phyloP scores from a whole-genome alignment of 64 coral and sea anemone species.

The Acropora yongei region DNA sequence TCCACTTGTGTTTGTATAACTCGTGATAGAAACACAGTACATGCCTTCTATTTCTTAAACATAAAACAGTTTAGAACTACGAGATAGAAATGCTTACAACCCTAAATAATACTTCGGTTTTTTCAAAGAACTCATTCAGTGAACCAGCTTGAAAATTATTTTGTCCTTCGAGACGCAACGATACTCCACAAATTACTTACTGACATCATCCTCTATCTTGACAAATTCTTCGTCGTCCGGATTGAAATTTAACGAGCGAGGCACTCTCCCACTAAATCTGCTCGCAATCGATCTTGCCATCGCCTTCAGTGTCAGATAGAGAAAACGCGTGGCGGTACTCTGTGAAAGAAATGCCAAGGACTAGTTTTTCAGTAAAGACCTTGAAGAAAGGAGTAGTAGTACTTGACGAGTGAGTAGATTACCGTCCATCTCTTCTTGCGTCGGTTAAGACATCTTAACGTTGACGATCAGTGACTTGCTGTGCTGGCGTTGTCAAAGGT shows the following conservation, averaged over 20 bases:
- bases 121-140: too few relatives aligned
- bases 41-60: too few relatives aligned
- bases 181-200: too few relatives aligned
- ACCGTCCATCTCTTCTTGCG: slow-evolving; percentile 32
- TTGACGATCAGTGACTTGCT: background rate
- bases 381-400: background rate
- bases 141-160: too few relatives aligned
- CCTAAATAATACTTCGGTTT: too few relatives aligned
- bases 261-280: slow-evolving; percentile 73
- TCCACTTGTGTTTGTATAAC: too few relatives aligned
- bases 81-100: too few relatives aligned
- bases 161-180: too few relatives aligned
- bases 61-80: too few relatives aligned
- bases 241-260: background rate
- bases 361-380: background rate
- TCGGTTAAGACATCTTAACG: slow-evolving; percentile 26
- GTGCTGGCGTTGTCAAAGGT: background rate
- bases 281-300: slow-evolving; percentile 84
- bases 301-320: slow-evolving; percentile 79
- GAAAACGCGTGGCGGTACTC: slow-evolving; percentile 88
- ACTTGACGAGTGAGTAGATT: background rate
- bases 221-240: too few relatives aligned
- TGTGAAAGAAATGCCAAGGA: slow-evolving; percentile 10
- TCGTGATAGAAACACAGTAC: too few relatives aligned
- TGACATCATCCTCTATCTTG: too few relatives aligned